phyloP scores from a whole-genome alignment of 2,797 vertebrate species.

The Coccyzus lansbergi region DNA sequence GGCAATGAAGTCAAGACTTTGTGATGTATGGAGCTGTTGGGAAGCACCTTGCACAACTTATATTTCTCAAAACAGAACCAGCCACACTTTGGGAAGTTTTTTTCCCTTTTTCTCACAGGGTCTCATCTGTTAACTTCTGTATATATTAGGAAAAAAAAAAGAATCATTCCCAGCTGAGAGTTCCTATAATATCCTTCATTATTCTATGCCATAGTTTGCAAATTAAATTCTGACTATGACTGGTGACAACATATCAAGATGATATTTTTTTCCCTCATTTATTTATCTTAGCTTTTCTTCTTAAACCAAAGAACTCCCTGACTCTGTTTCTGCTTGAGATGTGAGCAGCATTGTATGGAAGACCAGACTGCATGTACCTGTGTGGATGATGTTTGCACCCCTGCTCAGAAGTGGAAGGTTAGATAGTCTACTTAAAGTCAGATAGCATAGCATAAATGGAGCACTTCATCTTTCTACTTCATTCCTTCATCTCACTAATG shows the following conservation, averaged over 20 bases:
- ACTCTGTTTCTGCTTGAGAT: neutral
- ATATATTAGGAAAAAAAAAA: neutral
- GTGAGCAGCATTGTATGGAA: neutral
- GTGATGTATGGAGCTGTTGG: neutral
- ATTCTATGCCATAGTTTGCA: neutral
- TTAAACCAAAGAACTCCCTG: neutral
- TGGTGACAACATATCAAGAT: neutral
- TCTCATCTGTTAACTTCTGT: neutral
- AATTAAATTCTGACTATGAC: neutral
- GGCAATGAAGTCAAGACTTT: neutral
- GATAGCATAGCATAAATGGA: neutral
- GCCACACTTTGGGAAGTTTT: too few species aligned
- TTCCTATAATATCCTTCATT: neutral
- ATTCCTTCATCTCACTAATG: constrained; percentile 5
- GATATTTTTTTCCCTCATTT: neutral
- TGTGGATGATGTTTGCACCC: neutral
- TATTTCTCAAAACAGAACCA: neutral
- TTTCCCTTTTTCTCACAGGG: neutral
- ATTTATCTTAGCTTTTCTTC: neutral
- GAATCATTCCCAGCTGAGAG: neutral
- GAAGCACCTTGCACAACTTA: neutral
- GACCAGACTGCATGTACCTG: too few species aligned
- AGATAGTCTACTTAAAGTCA: neutral
- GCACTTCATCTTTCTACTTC: constrained; percentile 13
- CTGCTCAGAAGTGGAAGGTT: neutral